Evolutionary conservation across 2,797 vertebrate genomes (phyloP).

Genomic region (Acestrorhynchus altus): DNA sequence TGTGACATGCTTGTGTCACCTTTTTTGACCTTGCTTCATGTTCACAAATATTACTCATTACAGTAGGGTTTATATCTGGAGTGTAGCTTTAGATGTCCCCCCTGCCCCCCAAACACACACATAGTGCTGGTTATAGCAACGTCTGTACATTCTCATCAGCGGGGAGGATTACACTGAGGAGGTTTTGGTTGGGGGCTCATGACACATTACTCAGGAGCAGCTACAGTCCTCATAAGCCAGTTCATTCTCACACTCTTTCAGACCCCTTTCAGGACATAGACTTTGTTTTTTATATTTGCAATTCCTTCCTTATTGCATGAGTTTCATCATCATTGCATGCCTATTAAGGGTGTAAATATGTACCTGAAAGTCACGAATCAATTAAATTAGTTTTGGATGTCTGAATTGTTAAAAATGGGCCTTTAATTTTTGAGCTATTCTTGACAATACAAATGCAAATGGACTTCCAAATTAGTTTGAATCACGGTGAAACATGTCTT

Average conservation of each 20-base stretch:
- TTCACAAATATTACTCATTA: slow-evolving; percentile 80
- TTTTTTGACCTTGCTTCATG: slow-evolving; percentile 51
- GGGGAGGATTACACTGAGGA: slow-evolving; percentile 12
- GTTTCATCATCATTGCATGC: too few relatives aligned
- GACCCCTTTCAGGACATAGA: too few relatives aligned
- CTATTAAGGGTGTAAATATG: too few relatives aligned
- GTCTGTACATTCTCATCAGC: slow-evolving; percentile 23
- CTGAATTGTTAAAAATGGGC: too few relatives aligned
- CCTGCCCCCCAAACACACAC: slow-evolving; percentile 43
- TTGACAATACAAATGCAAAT: too few relatives aligned
- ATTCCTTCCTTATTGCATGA: too few relatives aligned
- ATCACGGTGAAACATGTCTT: too few relatives aligned
- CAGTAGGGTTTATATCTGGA: slow-evolving; percentile 74
- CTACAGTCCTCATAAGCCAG: background rate
- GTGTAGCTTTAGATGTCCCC: slow-evolving; percentile 76
- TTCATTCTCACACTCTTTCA: background rate
- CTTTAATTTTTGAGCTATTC: too few relatives aligned
- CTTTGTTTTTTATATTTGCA: too few relatives aligned
- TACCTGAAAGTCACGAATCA: too few relatives aligned
- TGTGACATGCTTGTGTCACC: slow-evolving; percentile 57
- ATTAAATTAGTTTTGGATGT: too few relatives aligned
- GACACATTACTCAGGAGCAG: background rate
- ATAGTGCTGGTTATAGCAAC: background rate
- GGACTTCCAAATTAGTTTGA: too few relatives aligned
- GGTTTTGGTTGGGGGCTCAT: background rate